These are phyloP conservation scores for Nymphalis polychloros DNA, from an alignment of 2,888 invertebrate species.

Conservation along the genomic window DNA sequence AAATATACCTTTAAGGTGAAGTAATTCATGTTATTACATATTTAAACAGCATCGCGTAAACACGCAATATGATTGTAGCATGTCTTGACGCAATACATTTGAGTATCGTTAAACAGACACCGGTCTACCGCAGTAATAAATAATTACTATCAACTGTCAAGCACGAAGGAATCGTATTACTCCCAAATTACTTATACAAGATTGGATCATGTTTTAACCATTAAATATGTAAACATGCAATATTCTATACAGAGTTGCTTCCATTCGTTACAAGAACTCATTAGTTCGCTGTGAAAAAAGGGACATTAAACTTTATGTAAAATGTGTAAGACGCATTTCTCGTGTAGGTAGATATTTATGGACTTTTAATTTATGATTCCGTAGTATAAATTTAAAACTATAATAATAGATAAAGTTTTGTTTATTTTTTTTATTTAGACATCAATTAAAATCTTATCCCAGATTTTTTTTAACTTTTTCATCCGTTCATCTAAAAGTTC, in stretches of 20 bases:
- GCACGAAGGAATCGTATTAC: constrained; percentile 26
- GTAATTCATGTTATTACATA: constrained; percentile 16
- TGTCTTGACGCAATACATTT: constrained; percentile 24
- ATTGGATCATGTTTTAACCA: constrained; percentile 24
- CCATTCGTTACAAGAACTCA: no score
- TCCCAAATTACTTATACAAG: constrained; percentile 16
- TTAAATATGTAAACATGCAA: constrained; percentile 3
- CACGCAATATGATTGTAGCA: constrained; percentile 29
- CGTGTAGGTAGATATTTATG: no score
- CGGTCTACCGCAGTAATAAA: constrained; percentile 25
- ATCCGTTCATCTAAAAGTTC: constrained; percentile 22
- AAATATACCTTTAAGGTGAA: constrained; percentile 7
- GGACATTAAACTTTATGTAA: no score
- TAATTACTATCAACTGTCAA: constrained; percentile 15
- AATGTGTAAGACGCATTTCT: no score
- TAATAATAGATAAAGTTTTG: no score
- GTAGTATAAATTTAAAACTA: no score
- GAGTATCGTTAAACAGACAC: constrained; percentile 26
- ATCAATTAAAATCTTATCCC: constrained; percentile 2
- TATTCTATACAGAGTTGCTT: background rate
- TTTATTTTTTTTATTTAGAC: background rate
- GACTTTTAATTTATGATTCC: no score
- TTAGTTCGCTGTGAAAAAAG: no score
- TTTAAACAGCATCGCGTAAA: constrained; percentile 22
- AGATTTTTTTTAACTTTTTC: constrained; percentile 16